Conservation (phyloP, 2,888 invertebrate species). For the Mechanitis mazaeus region DNA sequence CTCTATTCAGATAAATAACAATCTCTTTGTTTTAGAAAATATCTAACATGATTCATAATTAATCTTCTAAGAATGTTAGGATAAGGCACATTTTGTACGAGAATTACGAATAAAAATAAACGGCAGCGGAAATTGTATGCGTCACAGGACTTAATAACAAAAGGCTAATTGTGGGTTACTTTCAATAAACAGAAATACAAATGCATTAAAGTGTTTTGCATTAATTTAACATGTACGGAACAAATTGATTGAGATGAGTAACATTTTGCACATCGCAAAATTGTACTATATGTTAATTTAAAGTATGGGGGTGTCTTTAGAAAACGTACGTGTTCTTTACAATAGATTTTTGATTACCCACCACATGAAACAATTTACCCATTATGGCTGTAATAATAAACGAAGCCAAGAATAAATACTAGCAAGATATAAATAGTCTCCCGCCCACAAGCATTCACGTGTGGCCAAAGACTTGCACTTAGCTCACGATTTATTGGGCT, state of each 20-base stretch:
- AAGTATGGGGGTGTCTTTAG: slow-evolving; percentile 1
- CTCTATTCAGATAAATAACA: too few species aligned
- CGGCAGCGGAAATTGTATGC: slow-evolving; percentile 16
- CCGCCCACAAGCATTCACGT: slow-evolving; percentile 48
- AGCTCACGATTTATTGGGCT: slow-evolving; percentile 41
- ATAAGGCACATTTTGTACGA: not conserved
- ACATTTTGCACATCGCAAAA: not conserved
- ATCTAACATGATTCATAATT: not conserved
- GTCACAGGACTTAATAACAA: slow-evolving; percentile 18
- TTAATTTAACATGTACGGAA: too few species aligned
- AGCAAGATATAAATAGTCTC: slow-evolving; percentile 40
- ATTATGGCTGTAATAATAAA: slow-evolving; percentile 4
- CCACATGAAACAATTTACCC: slow-evolving; percentile 9
- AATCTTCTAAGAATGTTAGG: slow-evolving; percentile 1
- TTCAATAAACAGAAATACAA: not conserved
- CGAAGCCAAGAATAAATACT: slow-evolving; percentile 11
- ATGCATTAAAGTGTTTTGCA: not conserved
- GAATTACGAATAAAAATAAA: slow-evolving; percentile 23
- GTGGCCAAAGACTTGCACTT: slow-evolving; percentile 42
- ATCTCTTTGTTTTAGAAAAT: not conserved
- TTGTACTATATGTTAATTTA: not conserved
- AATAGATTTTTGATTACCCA: slow-evolving; percentile 5
- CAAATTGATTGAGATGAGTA: too few species aligned
- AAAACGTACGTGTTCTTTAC: slow-evolving; percentile 1
- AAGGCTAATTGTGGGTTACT: slow-evolving; percentile 32